Conservation (phyloP, 2,113 vertebrate species). For the Paradisaea rubra region DNA sequence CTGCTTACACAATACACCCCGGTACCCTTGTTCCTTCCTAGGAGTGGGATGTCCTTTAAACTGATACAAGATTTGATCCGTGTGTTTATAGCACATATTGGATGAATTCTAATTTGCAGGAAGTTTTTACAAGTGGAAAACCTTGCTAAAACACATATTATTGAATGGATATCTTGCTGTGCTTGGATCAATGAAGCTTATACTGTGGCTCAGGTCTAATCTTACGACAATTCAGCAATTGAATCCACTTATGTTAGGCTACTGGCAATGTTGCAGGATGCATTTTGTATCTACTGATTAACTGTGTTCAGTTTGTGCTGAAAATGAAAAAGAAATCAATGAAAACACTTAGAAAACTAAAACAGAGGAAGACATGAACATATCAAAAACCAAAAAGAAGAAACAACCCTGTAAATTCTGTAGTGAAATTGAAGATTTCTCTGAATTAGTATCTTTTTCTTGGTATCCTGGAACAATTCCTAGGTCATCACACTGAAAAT, state of each 20-base stretch:
- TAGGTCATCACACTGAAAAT: neutral
- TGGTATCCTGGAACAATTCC: neutral
- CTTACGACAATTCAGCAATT: constrained; percentile 46
- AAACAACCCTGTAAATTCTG: neutral
- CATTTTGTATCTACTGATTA: constrained; percentile 23
- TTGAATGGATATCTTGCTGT: constrained; percentile 55
- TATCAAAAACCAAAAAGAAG: neutral
- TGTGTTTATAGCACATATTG: constrained; percentile 10
- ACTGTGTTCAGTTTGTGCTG: constrained; percentile 23
- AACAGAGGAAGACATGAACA: neutral
- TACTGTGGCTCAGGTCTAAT: constrained; percentile 59
- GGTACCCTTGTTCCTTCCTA: neutral
- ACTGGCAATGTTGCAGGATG: constrained; percentile 33
- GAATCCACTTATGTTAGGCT: constrained; percentile 36
- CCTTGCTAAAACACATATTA: constrained; percentile 59
- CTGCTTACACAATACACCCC: neutral
- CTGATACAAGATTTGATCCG: constrained; percentile 8
- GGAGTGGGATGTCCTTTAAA: neutral
- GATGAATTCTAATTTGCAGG: constrained; percentile 56
- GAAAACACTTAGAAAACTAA: constrained; percentile 37
- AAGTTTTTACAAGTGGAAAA: constrained; percentile 65
- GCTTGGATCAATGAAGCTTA: constrained; percentile 65
- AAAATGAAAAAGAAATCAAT: constrained; percentile 55
- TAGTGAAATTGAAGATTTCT: neutral
- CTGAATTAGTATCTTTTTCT: neutral